Conservation (phyloP, 2,797 vertebrate genomes). For the Dallia pectoralis region DNA sequence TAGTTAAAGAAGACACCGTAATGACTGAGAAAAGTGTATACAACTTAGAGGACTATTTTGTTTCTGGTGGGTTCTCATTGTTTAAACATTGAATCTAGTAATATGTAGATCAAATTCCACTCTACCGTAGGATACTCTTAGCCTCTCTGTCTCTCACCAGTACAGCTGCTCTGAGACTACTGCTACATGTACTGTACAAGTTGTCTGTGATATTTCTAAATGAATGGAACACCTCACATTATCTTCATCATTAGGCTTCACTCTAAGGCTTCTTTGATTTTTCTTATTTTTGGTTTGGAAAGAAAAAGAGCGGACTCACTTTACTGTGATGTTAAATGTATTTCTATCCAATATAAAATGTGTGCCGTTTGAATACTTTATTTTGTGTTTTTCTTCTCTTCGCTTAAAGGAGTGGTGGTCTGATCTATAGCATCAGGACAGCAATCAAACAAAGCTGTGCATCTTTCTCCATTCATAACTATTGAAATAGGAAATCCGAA, state of each 20-base stretch:
- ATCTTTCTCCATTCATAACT: constrained; percentile 37
- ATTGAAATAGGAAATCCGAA: not conserved
- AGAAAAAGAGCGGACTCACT: constrained; percentile 41
- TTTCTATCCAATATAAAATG: constrained; percentile 67
- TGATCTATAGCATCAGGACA: constrained; percentile 15
- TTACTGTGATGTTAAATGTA: constrained; percentile 55
- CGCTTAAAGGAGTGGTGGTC: constrained; percentile 18
- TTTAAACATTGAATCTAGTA: too few species aligned
- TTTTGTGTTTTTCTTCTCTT: constrained; percentile 24
- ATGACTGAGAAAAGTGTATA: constrained; percentile 47
- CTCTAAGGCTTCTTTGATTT: constrained; percentile 8
- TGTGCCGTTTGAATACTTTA: constrained; percentile 54
- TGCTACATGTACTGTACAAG: constrained; percentile 4
- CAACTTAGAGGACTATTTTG: constrained; percentile 11
- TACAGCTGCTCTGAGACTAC: not conserved
- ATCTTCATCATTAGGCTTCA: constrained; percentile 32
- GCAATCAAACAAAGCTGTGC: constrained; percentile 21
- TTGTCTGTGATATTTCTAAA: constrained; percentile 16
- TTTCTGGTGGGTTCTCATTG: too few species aligned
- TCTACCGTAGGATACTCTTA: not conserved
- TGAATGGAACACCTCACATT: constrained; percentile 31
- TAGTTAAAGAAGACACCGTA: constrained; percentile 23
- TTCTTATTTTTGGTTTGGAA: constrained; percentile 11
- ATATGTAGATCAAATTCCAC: too few species aligned
- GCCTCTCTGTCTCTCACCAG: not conserved